Percentiles rank a stretch among this genome's conserved stretches.
phyloP scores from a whole-genome alignment of 2,888 invertebrate genomes.

The Phoenoteleia sp. region DNA sequence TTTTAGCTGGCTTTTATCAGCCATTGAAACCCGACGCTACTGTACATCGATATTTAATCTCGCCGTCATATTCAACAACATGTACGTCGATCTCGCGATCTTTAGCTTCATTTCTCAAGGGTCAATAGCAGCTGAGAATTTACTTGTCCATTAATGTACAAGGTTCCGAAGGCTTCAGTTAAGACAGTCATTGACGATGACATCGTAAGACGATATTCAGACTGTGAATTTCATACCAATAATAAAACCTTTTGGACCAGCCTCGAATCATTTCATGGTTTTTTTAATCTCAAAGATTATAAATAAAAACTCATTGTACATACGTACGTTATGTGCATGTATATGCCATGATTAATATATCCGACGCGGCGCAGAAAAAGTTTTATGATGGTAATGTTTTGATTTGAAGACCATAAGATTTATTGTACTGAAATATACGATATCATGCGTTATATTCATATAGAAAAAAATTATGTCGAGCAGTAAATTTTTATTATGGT shows the following conservation, averaged over 20 bases:
- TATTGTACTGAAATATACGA: background rate
- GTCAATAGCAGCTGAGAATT: conserved; percentile 65
- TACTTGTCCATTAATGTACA: conserved; percentile 42
- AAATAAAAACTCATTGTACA: conserved; percentile 23
- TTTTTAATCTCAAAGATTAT: conserved; percentile 50
- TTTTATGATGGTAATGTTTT: conserved; percentile 28
- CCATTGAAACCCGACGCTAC: conserved; percentile 64
- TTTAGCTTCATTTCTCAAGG: conserved; percentile 58
- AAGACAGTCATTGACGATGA: conserved; percentile 56
- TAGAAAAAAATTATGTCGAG: conserved; percentile 3
- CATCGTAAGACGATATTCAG: conserved; percentile 45
- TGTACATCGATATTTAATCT: conserved; percentile 68
- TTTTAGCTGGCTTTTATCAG: conserved; percentile 67
- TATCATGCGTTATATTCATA: background rate
- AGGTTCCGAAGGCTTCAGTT: conserved; percentile 47
- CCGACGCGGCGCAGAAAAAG: background rate
- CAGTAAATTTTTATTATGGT: conserved; percentile 22
- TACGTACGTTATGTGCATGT: background rate
- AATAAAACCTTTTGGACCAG: conserved; percentile 47
- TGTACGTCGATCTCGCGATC: conserved; percentile 60
- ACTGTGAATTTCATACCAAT: conserved; percentile 28
- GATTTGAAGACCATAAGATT: conserved; percentile 7
- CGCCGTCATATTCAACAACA: conserved; percentile 64
- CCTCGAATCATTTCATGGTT: conserved; percentile 15
- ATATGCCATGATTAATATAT: background rate